These are phyloP conservation scores for Drosophila funebris DNA, from an alignment of 1,140 invertebrate genomes.

Conservation along the genomic window DNA sequence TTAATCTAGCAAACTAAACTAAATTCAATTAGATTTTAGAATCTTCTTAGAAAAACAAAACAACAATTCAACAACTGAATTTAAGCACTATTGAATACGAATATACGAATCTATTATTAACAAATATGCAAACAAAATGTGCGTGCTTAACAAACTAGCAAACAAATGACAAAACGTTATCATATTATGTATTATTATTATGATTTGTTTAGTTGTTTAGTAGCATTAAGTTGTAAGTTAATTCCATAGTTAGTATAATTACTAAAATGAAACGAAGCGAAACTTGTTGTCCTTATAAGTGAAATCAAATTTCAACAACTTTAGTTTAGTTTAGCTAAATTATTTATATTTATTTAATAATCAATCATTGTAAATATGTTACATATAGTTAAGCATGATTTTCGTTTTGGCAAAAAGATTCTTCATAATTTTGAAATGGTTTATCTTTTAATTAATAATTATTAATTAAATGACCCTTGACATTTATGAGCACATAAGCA, in stretches of 20 bases:
- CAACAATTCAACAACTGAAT: too few species aligned
- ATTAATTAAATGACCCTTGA: conserved; percentile 52
- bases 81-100: conserved; percentile 63
- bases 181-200: conserved; percentile 67
- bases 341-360: conserved; percentile 70
- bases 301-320: conserved; percentile 67
- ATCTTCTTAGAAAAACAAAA: neutral
- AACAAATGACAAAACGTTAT: conserved; percentile 62
- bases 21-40: neutral
- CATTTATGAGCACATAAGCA: conserved; percentile 69
- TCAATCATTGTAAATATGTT: conserved; percentile 51
- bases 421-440: conserved; percentile 76
- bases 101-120: conserved; percentile 57
- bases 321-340: conserved; percentile 79
- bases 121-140: conserved; percentile 28
- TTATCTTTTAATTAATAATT: conserved; percentile 22
- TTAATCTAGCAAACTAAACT: conserved; percentile 11
- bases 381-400: conserved; percentile 37
- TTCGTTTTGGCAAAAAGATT: conserved; percentile 83
- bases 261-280: conserved; percentile 26
- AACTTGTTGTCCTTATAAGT: conserved; percentile 51
- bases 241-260: conserved; percentile 57
- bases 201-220: conserved; percentile 20
- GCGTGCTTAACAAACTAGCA: too few species aligned
- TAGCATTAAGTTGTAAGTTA: conserved; percentile 14